phyloP scores from a whole-genome alignment of 2,113 vertebrate genomes.

The Dromaius novaehollandiae region DNA sequence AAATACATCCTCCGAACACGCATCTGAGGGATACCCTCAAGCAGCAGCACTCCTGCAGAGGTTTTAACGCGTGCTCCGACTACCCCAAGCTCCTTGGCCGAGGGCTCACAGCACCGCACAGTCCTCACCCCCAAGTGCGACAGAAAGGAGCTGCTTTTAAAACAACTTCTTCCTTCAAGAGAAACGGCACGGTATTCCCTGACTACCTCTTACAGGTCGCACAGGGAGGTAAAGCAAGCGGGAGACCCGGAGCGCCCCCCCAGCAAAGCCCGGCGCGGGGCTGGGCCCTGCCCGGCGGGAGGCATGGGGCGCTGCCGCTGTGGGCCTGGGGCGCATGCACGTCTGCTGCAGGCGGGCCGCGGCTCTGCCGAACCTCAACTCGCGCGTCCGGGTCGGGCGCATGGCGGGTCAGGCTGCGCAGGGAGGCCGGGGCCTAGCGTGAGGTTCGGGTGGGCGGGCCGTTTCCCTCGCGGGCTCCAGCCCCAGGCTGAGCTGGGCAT shows the following conservation, averaged over 20 bases:
- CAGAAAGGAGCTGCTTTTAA: not conserved
- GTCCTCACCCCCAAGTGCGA: not conserved
- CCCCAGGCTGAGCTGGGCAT: not conserved
- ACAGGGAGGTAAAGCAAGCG: not conserved
- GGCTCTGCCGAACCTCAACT: not conserved
- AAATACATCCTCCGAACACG: constrained; percentile 2
- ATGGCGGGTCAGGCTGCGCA: not conserved
- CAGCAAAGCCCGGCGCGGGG: not conserved
- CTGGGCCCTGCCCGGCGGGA: not conserved
- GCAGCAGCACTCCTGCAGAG: not conserved
- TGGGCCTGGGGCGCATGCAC: not conserved
- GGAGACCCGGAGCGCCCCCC: not conserved
- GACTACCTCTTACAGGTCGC: not conserved
- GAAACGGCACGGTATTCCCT: not conserved
- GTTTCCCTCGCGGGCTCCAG: not conserved
- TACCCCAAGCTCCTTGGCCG: not conserved
- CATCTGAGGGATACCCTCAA: constrained; percentile 1
- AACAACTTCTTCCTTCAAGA: constrained; percentile 6
- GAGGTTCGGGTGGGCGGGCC: not conserved
- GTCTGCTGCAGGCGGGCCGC: not conserved
- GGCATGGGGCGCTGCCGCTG: not conserved
- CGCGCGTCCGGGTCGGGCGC: rapidly evolving
- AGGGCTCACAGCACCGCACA: constrained; percentile 1
- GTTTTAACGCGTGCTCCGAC: not conserved
- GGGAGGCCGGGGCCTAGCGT: not conserved